A percentile compares a stretch with the other conserved stretches of the same genome.
phyloP scores from a whole-genome alignment of 2,888 invertebrate genomes.

The Empis livida region DNA sequence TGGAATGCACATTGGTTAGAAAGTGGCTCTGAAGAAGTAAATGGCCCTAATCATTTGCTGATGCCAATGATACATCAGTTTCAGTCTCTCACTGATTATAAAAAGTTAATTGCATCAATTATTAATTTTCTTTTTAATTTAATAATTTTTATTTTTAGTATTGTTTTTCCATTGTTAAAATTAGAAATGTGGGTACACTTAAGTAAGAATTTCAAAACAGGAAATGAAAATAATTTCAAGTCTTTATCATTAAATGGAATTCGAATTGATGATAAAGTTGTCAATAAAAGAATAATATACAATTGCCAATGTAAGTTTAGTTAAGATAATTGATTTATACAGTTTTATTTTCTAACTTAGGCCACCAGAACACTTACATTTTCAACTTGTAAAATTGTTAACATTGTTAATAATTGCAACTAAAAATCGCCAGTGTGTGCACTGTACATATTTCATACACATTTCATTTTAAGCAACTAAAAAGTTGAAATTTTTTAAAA shows the following conservation, averaged over 20 bases:
- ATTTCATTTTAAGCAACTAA: too few species aligned
- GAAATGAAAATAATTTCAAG: conserved; percentile 12
- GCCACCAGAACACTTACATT: too few species aligned
- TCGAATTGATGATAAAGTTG: background rate
- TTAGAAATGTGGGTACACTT: conserved; percentile 24
- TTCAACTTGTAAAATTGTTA: too few species aligned
- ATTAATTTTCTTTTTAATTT: background rate
- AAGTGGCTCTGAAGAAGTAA: conserved; percentile 40
- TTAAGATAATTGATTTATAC: too few species aligned
- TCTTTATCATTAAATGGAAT: background rate
- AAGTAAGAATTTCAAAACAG: conserved; percentile 1
- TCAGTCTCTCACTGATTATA: conserved; percentile 45
- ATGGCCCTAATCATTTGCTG: conserved; percentile 38
- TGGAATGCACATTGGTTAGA: conserved; percentile 58
- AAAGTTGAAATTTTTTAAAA: too few species aligned
- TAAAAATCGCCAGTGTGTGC: too few species aligned
- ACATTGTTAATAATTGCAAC: too few species aligned
- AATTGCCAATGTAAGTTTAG: background rate
- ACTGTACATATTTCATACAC: too few species aligned
- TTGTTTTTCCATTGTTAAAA: conserved; percentile 28
- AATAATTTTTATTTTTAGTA: conserved; percentile 16
- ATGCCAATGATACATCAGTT: conserved; percentile 44
- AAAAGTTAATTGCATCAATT: conserved; percentile 37
- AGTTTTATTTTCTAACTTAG: too few species aligned
- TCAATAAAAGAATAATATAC: background rate